A percentile compares a stretch with the other conserved stretches of the same genome.
These are phyloP conservation scores for Heteromyza rotundicornis DNA, from an alignment of 2,888 invertebrate species.

Conservation along the genomic window DNA sequence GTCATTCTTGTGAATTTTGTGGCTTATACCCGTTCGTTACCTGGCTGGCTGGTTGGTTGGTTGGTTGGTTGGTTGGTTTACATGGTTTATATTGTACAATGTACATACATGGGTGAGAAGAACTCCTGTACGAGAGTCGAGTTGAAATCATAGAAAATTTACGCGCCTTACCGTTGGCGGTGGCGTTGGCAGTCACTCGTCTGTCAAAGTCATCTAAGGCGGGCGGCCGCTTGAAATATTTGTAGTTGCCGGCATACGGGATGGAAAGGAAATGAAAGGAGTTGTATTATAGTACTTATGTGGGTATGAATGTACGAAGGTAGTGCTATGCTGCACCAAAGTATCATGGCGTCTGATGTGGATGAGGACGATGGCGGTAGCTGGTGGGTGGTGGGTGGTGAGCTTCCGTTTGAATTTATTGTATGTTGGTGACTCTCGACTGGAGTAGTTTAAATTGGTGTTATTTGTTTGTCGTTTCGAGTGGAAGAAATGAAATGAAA, in stretches of 20 bases:
- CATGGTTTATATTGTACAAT: too few relatives aligned
- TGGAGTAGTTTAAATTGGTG: slow-evolving; percentile 1
- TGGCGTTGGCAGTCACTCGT: too few relatives aligned
- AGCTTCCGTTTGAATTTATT: too few relatives aligned
- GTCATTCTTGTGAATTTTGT: slow-evolving; percentile 3
- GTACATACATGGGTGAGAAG: too few relatives aligned
- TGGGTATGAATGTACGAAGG: too few relatives aligned
- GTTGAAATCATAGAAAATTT: not conserved
- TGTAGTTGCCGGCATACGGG: not conserved
- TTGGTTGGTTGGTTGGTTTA: too few relatives aligned
- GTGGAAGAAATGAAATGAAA: not conserved
- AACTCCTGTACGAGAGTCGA: not conserved
- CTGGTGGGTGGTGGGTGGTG: too few relatives aligned
- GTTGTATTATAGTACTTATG: too few relatives aligned
- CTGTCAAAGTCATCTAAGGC: not conserved
- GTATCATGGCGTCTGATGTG: too few relatives aligned
- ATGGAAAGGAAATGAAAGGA: not conserved
- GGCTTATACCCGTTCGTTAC: not conserved
- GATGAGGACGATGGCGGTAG: too few relatives aligned
- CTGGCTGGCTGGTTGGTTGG: too few relatives aligned
- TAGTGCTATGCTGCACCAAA: too few relatives aligned
- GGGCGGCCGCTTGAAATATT: not conserved
- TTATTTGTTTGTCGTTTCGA: slow-evolving; percentile 1
- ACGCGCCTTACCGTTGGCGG: not conserved
- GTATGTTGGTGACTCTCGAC: not conserved